These are phyloP conservation scores for Apamea crenata DNA, from an alignment of 2,888 invertebrate species.

Conservation along the genomic window DNA sequence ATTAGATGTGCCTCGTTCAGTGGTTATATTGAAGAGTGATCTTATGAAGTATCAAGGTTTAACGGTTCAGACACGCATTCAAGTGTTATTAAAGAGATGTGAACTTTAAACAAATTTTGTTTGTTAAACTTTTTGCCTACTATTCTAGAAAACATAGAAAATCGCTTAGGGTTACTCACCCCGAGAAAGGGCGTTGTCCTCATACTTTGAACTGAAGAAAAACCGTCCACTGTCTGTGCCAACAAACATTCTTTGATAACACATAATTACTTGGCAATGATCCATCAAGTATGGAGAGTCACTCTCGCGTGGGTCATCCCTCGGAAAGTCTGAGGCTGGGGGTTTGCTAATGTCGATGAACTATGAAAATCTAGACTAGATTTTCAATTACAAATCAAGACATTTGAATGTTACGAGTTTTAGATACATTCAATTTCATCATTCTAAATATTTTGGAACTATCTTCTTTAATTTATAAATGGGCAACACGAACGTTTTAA, in stretches of 20 bases:
- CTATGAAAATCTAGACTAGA: conserved; percentile 22
- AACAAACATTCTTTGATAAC: conserved; percentile 67
- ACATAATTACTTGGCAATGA: conserved; percentile 70
- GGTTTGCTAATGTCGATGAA: conserved; percentile 57
- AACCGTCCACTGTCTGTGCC: conserved; percentile 63
- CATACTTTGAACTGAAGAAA: conserved; percentile 55
- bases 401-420: not conserved
- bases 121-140: not conserved
- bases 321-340: conserved; percentile 26
- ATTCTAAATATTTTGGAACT: not conserved
- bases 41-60: not conserved
- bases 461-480: not conserved
- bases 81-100: conserved; percentile 18
- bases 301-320: conserved; percentile 54
- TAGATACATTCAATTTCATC: not conserved
- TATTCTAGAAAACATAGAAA: conserved; percentile 11
- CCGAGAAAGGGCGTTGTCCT: conserved; percentile 59
- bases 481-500: not conserved
- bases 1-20: not conserved
- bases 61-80: not conserved
- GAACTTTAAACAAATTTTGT: not conserved
- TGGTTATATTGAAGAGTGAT: not conserved
- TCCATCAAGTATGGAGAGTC: conserved; percentile 68
- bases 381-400: conserved; percentile 19
- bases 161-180: conserved; percentile 28